A percentile compares a stretch with the other conserved stretches of the same genome.
Conservation (phyloP, 1,140 invertebrate species). For the Linepithema humile region DNA sequence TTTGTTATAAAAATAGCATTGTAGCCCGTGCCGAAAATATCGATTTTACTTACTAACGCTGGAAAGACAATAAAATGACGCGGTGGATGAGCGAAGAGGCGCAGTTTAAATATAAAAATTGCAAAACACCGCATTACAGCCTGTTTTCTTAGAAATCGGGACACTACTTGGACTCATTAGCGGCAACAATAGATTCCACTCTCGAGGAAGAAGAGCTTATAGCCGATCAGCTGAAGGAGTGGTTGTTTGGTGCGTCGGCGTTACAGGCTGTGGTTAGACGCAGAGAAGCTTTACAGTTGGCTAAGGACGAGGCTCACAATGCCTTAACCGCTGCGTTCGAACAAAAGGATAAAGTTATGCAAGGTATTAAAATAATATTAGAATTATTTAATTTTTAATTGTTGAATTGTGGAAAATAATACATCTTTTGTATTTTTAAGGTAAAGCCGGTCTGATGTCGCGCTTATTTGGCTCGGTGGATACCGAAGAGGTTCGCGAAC, state of each 20-base stretch:
- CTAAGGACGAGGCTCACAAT: conserved; percentile 89
- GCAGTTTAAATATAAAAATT: conserved; percentile 40
- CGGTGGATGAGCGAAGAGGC: background rate
- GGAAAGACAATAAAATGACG: background rate
- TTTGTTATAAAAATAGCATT: background rate
- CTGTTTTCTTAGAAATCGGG: conserved; percentile 85
- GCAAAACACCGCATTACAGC: conserved; percentile 64
- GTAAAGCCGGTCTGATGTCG: conserved; percentile 90
- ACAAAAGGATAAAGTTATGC: conserved; percentile 85
- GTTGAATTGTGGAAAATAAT: background rate
- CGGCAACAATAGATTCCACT: conserved; percentile 90
- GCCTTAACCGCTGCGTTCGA: conserved; percentile 84
- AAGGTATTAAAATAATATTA: conserved; percentile 76
- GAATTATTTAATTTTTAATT: background rate
- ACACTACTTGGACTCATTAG: conserved; percentile 91
- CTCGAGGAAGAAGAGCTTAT: conserved; percentile 93
- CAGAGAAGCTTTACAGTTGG: conserved; percentile 90
- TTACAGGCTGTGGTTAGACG: conserved; percentile 90
- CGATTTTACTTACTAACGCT: background rate
- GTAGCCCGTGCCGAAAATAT: background rate
- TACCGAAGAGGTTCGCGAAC: conserved; percentile 91
- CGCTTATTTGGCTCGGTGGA: conserved; percentile 91
- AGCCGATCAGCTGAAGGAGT: conserved; percentile 94
- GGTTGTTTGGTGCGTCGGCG: conserved; percentile 90
- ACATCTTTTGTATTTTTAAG: conserved; percentile 72